Evolutionary conservation across 2,888 invertebrate species (phyloP).

Genomic region (Neocrepidodera transversa): DNA sequence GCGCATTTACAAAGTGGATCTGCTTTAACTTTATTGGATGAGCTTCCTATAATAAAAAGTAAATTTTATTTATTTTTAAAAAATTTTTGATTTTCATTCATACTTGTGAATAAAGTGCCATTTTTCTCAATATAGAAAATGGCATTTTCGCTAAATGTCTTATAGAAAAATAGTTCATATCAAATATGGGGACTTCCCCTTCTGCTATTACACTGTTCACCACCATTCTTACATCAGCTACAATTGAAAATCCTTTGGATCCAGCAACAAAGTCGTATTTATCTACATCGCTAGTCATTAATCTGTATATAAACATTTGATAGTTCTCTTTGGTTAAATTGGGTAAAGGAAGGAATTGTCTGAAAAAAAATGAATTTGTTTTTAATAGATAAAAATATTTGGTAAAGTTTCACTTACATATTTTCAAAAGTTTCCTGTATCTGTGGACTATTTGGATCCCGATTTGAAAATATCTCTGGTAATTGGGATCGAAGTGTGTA

Average conservation of each 20-base stretch:
- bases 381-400: not conserved
- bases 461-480: conserved; percentile 68
- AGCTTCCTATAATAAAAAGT: conserved; percentile 66
- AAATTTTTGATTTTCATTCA: too few species aligned
- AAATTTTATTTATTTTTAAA: too few species aligned
- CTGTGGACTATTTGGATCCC: conserved; percentile 65
- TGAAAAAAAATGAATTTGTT: conserved; percentile 56
- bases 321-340: conserved; percentile 71
- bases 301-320: conserved; percentile 71
- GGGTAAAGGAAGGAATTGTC: conserved; percentile 74
- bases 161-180: conserved; percentile 70
- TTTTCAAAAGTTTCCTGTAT: conserved; percentile 65
- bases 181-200: conserved; percentile 77
- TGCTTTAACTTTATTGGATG: conserved; percentile 72
- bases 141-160: conserved; percentile 71
- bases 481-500: conserved; percentile 67
- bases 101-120: conserved; percentile 76
- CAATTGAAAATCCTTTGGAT: conserved; percentile 75
- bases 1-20: conserved; percentile 72
- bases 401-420: conserved; percentile 60
- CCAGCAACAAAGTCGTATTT: conserved; percentile 71
- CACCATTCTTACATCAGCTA: conserved; percentile 71
- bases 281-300: conserved; percentile 69
- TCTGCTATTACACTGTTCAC: conserved; percentile 66
- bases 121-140: conserved; percentile 69